These are phyloP conservation scores for Xyliphius kryptos DNA, from an alignment of 2,113 vertebrate genomes.

Conservation along the genomic window DNA sequence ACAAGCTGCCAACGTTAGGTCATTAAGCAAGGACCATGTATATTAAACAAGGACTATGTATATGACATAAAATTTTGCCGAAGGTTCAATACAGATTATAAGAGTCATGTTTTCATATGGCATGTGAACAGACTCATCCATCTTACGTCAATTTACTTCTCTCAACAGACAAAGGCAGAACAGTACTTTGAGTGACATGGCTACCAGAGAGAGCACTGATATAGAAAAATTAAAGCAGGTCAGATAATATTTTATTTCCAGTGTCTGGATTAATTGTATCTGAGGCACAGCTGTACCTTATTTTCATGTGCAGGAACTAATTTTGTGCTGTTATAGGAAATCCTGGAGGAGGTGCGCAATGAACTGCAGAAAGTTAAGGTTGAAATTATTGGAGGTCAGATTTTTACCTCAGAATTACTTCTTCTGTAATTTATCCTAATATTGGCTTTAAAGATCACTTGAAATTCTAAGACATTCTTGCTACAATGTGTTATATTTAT, in stretches of 20 bases:
- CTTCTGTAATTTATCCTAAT: too few species aligned
- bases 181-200: constrained; percentile 48
- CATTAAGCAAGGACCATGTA: too few species aligned
- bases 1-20: too few species aligned
- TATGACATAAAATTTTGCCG: too few species aligned
- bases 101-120: too few species aligned
- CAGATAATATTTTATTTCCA: constrained; percentile 17
- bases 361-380: constrained; percentile 80
- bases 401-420: too few species aligned
- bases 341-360: constrained; percentile 74
- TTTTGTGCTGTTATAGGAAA: constrained; percentile 60
- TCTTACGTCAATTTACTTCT: background rate
- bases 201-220: constrained; percentile 50
- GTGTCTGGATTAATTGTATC: background rate
- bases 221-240: constrained; percentile 78
- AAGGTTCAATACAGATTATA: too few species aligned
- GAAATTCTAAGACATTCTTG: too few species aligned
- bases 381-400: constrained; percentile 81
- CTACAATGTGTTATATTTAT: too few species aligned
- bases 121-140: background rate
- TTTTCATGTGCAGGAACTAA: background rate
- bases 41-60: too few species aligned
- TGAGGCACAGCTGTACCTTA: background rate
- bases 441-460: too few species aligned
- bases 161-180: constrained; percentile 61